Percentiles rank a stretch among this genome's conserved stretches.
phyloP scores from a whole-genome alignment of 2,797 vertebrate species.

The Gymnothorax javanicus region DNA sequence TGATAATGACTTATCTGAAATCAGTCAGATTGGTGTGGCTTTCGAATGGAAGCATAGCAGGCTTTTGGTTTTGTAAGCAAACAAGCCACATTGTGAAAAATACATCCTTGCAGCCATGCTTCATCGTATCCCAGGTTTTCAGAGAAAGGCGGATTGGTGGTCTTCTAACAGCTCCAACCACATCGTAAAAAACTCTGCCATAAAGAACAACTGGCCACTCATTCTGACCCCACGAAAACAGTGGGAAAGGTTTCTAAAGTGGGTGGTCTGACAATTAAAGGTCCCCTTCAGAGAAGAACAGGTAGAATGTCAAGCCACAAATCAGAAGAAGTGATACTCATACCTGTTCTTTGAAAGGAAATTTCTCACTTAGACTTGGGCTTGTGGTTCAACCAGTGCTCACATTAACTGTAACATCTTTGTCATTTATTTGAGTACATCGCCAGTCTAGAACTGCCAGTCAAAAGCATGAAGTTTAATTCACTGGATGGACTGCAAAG shows the following conservation, averaged over 20 bases:
- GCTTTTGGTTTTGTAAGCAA: not conserved
- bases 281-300: not conserved
- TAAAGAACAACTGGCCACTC: slow-evolving; percentile 79
- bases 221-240: slow-evolving; percentile 75
- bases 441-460: slow-evolving; percentile 29
- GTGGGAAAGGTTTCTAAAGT: slow-evolving; percentile 68
- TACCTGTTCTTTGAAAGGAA: not conserved
- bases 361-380: not conserved
- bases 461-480: not conserved
- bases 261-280: slow-evolving; percentile 68
- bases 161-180: slow-evolving; percentile 76
- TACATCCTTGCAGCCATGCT: slow-evolving; percentile 29
- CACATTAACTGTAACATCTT: not conserved
- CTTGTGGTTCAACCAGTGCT: not conserved
- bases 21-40: not conserved
- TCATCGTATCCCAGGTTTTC: slow-evolving; percentile 59
- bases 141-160: slow-evolving; percentile 75
- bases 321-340: not conserved
- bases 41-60: not conserved
- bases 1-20: not conserved
- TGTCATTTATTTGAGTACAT: not conserved
- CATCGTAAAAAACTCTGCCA: slow-evolving; percentile 76
- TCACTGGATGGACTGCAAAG: not conserved
- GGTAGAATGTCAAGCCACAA: not conserved
- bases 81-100: slow-evolving; percentile 15